Conservation (phyloP, 2,113 vertebrate species). For the Candoia aspera region DNA sequence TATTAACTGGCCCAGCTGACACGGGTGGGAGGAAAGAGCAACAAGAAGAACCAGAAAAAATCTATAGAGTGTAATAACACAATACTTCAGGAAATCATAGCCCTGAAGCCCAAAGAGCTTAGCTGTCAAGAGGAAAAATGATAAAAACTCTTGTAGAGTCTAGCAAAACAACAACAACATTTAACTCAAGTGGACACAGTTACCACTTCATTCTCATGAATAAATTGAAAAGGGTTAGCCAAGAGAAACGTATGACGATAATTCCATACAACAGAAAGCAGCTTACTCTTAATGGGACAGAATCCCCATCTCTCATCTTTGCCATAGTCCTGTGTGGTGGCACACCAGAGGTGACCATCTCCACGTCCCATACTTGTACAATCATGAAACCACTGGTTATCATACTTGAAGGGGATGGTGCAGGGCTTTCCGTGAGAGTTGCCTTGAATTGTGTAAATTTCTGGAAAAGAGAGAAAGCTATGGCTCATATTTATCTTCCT, state of each 20-base stretch:
- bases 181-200: too few relatives aligned
- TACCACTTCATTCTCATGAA: rapidly evolving
- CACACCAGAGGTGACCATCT: slow-evolving; percentile 96
- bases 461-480: slow-evolving; percentile 65
- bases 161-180: background rate
- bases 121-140: background rate
- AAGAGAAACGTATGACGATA: background rate
- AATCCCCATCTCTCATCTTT: slow-evolving; percentile 96
- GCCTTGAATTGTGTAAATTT: slow-evolving; percentile 97
- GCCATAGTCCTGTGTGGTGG: slow-evolving; percentile 92
- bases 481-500: background rate
- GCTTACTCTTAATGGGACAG: slow-evolving; percentile 95
- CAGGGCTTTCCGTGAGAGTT: slow-evolving; percentile 94
- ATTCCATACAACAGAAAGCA: rapidly evolving
- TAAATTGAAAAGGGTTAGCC: background rate
- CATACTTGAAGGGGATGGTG: slow-evolving; percentile 93
- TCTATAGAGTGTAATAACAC: background rate
- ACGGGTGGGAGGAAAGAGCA: background rate
- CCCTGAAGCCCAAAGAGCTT: background rate
- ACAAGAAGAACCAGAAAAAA: background rate
- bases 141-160: background rate
- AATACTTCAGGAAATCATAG: background rate
- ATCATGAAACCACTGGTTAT: slow-evolving; percentile 92
- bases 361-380: slow-evolving; percentile 91
- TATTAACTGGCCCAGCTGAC: background rate